These are phyloP conservation scores for Notolabrus celidotus DNA, from an alignment of 2,797 vertebrate species.

Conservation along the genomic window DNA sequence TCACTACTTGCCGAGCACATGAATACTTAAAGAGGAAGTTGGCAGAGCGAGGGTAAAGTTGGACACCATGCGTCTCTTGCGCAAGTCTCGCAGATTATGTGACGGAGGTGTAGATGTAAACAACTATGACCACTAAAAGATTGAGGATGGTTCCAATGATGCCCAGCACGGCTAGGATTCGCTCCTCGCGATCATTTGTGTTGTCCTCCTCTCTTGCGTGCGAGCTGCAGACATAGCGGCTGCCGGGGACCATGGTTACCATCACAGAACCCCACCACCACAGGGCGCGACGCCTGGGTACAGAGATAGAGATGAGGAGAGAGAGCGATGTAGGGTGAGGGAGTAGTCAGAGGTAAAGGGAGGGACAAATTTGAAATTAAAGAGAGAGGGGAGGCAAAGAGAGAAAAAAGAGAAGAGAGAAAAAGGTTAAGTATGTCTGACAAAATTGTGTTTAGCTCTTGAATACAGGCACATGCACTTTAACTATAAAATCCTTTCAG, in stretches of 20 bases:
- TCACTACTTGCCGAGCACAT: conserved; percentile 26
- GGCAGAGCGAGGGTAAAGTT: conserved; percentile 23
- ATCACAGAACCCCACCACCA: conserved; percentile 84
- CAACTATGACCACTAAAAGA: conserved; percentile 85
- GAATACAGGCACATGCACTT: not conserved
- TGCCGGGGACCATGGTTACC: conserved; percentile 87
- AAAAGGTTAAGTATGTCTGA: conserved; percentile 45
- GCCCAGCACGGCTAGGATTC: conserved; percentile 83
- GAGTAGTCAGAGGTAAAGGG: not conserved
- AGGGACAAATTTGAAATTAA: conserved; percentile 10
- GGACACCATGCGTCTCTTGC: conserved; percentile 12
- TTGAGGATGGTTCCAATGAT: conserved; percentile 89
- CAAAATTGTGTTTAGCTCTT: not conserved
- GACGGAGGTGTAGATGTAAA: conserved; percentile 86
- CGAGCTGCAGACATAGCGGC: conserved; percentile 83
- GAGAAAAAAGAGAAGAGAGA: not conserved
- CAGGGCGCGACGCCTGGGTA: conserved; percentile 72
- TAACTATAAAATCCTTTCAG: conserved; percentile 7
- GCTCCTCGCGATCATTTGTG: conserved; percentile 84
- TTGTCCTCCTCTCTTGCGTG: conserved; percentile 79
- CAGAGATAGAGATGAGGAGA: not conserved
- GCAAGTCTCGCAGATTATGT: conserved; percentile 59
- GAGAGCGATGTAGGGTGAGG: not conserved
- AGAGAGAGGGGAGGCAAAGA: conserved; percentile 13
- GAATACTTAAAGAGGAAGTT: conserved; percentile 48